phyloP scores from a whole-genome alignment of 2,113 vertebrate genomes.

The Cyprinodon brontotheroides region DNA sequence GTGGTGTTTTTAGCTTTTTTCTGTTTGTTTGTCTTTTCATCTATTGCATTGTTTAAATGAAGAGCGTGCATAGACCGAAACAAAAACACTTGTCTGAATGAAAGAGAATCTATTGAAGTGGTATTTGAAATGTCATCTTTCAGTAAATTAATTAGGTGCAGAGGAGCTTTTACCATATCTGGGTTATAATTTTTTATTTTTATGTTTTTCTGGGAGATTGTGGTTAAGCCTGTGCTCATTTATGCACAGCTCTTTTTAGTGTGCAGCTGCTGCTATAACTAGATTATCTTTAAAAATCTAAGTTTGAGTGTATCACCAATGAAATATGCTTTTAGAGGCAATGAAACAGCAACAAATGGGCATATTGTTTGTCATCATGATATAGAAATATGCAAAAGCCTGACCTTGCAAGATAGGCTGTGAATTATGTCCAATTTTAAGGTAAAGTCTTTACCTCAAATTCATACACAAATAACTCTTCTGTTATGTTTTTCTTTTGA shows the following conservation, averaged over 20 bases:
- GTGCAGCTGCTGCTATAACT: background rate
- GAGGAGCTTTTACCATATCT: background rate
- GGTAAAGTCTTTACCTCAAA: background rate
- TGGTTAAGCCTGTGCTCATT: background rate
- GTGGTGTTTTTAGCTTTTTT: background rate
- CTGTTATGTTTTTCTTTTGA: too few relatives aligned
- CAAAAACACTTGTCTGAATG: constrained; percentile 36
- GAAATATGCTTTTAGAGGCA: background rate
- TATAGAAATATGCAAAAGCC: background rate
- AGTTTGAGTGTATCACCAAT: background rate
- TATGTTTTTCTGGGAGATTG: background rate
- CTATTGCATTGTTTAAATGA: constrained; percentile 19
- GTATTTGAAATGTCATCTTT: constrained; percentile 28
- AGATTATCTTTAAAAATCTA: background rate
- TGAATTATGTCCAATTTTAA: background rate
- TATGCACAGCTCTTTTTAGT: background rate
- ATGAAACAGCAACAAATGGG: background rate
- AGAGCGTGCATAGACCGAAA: constrained; percentile 18
- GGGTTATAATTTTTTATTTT: background rate
- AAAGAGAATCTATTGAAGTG: constrained; percentile 33
- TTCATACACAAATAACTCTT: too few relatives aligned
- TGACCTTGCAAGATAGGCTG: background rate
- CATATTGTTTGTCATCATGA: background rate
- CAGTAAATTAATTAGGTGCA: constrained; percentile 9
- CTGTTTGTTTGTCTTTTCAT: constrained; percentile 15